These are phyloP conservation scores for Drosophila baimaii DNA, from an alignment of 1,140 invertebrate species.

Conservation along the genomic window DNA sequence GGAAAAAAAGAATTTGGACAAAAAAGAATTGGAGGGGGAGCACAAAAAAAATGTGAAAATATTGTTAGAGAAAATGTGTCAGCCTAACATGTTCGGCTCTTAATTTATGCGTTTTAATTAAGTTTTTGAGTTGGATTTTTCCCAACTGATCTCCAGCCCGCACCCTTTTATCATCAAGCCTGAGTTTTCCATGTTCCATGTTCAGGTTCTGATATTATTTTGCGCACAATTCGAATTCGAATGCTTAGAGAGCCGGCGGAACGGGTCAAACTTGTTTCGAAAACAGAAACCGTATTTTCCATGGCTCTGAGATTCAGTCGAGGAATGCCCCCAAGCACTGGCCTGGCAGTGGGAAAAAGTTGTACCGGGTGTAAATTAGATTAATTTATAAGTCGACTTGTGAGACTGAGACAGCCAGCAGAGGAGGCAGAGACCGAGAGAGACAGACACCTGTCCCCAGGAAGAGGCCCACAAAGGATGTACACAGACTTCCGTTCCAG, in stretches of 20 bases:
- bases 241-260: conserved; percentile 46
- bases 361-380: conserved; percentile 50
- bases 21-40: background rate
- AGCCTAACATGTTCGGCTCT: conserved; percentile 65
- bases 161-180: conserved; percentile 30
- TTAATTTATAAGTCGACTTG: conserved; percentile 48
- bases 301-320: conserved; percentile 52
- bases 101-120: conserved; percentile 81
- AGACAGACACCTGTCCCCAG: conserved; percentile 40
- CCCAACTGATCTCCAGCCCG: conserved; percentile 32
- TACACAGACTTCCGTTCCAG: conserved; percentile 63
- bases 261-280: conserved; percentile 76
- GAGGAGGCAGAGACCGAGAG: background rate
- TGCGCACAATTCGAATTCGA: conserved; percentile 33
- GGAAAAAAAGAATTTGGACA: conserved; percentile 41
- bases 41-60: conserved; percentile 22
- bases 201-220: conserved; percentile 54
- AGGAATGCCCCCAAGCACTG: conserved; percentile 39
- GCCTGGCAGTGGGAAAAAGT: conserved; percentile 39
- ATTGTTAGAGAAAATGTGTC: conserved; percentile 65
- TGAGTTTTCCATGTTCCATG: conserved; percentile 22
- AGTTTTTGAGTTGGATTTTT: conserved; percentile 50
- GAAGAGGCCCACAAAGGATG: conserved; percentile 18
- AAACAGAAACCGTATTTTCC: conserved; percentile 73
- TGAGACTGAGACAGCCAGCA: conserved; percentile 22